Evolutionary conservation across 2,797 vertebrate genomes (phyloP).

Genomic region (Trichosurus vulpecula): DNA sequence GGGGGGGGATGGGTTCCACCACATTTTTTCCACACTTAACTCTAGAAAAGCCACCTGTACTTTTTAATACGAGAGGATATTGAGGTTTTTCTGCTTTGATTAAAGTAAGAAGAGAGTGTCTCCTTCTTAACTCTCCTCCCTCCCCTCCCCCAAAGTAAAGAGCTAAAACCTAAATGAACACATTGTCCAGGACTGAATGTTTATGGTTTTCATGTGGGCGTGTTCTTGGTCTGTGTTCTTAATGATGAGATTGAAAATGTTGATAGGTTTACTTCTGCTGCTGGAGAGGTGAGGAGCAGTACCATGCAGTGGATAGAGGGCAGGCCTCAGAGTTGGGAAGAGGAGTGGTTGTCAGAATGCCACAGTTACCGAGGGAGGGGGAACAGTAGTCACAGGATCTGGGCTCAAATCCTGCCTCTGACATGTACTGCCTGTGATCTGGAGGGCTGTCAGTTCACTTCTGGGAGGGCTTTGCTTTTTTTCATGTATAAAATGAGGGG

Average conservation of each 20-base stretch:
- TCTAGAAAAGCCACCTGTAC: conserved; percentile 50
- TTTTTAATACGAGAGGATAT: conserved; percentile 60
- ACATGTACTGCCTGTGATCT: background rate
- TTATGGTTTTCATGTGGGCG: conserved; percentile 50
- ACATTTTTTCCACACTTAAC: conserved; percentile 43
- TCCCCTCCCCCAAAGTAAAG: conserved; percentile 48
- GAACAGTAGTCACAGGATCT: background rate
- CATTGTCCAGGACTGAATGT: conserved; percentile 57
- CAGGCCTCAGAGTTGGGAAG: background rate
- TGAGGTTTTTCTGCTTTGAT: conserved; percentile 56
- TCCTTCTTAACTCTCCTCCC: conserved; percentile 26
- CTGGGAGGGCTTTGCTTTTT: background rate
- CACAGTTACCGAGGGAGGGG: background rate
- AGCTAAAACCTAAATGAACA: conserved; percentile 59
- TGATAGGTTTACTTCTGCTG: conserved; percentile 60
- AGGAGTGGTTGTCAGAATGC: background rate
- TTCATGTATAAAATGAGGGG: background rate
- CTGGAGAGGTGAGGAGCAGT: background rate
- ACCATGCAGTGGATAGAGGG: background rate
- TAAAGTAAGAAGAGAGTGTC: conserved; percentile 56
- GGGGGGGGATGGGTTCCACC: background rate
- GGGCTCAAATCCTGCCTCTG: background rate
- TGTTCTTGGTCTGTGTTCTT: conserved; percentile 66
- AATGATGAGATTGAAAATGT: conserved; percentile 57
- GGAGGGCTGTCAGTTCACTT: background rate